These are phyloP conservation scores for Centropus unirufus DNA, from an alignment of 2,113 vertebrate species.

Conservation along the genomic window DNA sequence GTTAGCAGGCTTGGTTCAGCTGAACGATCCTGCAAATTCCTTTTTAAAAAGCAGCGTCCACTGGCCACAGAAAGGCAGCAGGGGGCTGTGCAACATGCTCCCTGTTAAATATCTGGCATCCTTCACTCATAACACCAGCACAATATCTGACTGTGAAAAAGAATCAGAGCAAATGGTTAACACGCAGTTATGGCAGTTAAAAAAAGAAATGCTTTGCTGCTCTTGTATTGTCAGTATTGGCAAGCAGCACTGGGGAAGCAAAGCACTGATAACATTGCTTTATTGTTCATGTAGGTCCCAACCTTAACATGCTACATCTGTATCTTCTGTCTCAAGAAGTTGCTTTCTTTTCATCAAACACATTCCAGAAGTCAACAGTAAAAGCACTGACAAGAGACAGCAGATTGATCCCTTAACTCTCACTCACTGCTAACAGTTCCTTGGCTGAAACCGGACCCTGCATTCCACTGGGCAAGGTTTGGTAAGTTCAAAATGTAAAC, in stretches of 20 bases:
- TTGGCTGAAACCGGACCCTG: conserved; percentile 84
- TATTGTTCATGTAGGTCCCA: conserved; percentile 79
- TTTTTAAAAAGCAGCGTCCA: neutral
- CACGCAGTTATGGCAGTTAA: conserved; percentile 37
- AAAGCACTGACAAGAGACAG: conserved; percentile 89
- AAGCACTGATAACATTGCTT: conserved; percentile 78
- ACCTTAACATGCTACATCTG: conserved; percentile 76
- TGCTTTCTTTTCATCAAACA: conserved; percentile 91
- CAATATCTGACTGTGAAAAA: neutral
- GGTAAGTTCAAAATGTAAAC: conserved; percentile 78
- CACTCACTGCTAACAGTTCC: conserved; percentile 91
- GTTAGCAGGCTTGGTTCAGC: neutral
- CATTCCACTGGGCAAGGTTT: conserved; percentile 88
- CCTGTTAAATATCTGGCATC: neutral
- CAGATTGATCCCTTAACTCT: conserved; percentile 93
- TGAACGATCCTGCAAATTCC: neutral
- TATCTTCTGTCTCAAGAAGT: conserved; percentile 82
- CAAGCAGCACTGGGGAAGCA: conserved; percentile 52
- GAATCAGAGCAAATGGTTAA: conserved; percentile 53
- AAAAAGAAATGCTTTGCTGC: conserved; percentile 67
- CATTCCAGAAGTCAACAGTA: conserved; percentile 93
- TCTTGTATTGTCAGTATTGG: conserved; percentile 72
- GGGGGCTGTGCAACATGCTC: neutral
- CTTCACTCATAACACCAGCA: neutral
- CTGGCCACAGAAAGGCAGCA: neutral